Base-by-base conservation (phyloP, 2,888 invertebrate species). In the Chrysolina americana region DNA sequence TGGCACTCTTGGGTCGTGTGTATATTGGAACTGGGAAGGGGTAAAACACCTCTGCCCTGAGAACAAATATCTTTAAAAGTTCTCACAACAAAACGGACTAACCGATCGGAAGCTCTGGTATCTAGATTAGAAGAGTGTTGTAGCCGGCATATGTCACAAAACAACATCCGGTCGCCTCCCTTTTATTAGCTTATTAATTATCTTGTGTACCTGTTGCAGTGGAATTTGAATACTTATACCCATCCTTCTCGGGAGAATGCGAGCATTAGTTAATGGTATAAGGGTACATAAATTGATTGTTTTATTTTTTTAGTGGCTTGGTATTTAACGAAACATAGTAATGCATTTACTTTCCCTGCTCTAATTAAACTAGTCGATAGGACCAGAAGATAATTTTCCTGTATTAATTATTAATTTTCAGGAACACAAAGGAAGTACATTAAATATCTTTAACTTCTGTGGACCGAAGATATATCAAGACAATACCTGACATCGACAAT, bases 31-130 rank as follows among this genome's bases (percentile, higher is more conserved):
- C 62, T 59, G 47, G 69, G 66, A 75, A 75, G 68, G 71, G 75
- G 75, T 68, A 65, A 72, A 50, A 65, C 75, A 71, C 71, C 73
- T 56, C 47, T 79, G 75, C 74, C 80, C 78, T 81, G 81, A 81
- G 80, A 81, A 81, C 79, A 81, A 80, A 79, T 77, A 81, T 77
- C 78, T 74, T 70, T 70, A 78, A 80, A 80, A 78, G 80, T 81
- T 81, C 80, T 81, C 81, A 81, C 81, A 80, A 79, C 78, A 79
- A 76, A 79, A 78, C 74, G 78, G 79, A 76, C 74, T 71, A 74
- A 70, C 80, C 79, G 76, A 78, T 79, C 77, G 77, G 77, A 74
- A 74, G 74, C 68, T n/a, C 71, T 13, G 69, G 44, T 72, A 75
- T 74, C 70, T 70, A 70, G 74, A 74, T 75, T 74, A 68, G 68